These are phyloP conservation scores for Sylvietta virens DNA, from an alignment of 2,113 vertebrate genomes.

Conservation along the genomic window DNA sequence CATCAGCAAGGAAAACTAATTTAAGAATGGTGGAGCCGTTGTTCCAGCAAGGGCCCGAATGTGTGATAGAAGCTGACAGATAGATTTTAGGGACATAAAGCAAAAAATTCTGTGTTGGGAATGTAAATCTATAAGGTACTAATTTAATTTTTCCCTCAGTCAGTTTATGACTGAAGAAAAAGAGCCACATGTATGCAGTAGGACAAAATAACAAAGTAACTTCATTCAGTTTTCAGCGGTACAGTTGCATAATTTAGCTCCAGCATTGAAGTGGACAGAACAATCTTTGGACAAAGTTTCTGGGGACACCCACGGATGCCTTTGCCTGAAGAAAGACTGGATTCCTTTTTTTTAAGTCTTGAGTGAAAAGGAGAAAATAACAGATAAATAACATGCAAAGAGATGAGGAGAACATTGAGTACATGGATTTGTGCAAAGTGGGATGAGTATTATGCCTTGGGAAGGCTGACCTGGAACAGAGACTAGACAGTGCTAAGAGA, in stretches of 20 bases:
- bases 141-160: conserved; percentile 4
- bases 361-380: background rate
- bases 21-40: background rate
- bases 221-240: background rate
- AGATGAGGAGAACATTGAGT: background rate
- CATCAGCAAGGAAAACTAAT: conserved; percentile 55
- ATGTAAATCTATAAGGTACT: background rate
- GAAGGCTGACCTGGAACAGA: background rate
- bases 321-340: background rate
- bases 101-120: background rate
- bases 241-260: background rate
- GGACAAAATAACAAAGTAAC: background rate
- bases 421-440: background rate
- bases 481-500: background rate
- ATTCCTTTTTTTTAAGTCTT: background rate
- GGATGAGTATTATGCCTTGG: background rate
- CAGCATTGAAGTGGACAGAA: background rate
- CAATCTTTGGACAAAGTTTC: background rate
- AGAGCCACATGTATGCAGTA: background rate
- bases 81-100: conserved; percentile 20
- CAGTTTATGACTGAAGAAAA: background rate
- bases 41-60: background rate
- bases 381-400: background rate
- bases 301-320: background rate
- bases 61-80: conserved; percentile 31